Base-by-base conservation (phyloP, 23 tunicate species). In the Halocynthia aurantium region DNA sequence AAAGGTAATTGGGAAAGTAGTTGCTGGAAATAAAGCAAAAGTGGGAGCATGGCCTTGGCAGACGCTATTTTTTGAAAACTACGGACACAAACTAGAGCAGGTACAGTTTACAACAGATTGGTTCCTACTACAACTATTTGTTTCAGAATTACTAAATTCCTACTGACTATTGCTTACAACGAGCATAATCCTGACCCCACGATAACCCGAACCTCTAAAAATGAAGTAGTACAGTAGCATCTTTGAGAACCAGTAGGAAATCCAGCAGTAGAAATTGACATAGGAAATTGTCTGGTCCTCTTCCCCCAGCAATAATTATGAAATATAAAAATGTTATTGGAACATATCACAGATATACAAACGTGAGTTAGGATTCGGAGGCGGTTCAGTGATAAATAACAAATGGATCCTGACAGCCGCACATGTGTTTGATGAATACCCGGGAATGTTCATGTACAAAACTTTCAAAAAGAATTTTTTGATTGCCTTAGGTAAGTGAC, bases 11-110 rank as follows among this genome's bases (percentile, higher is more conserved):
- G 64, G 64, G 2, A 74, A 74, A 56, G 78, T 74, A 54, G 56
- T 74, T 13, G 78, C 55, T 19, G 78, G 78, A 8, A 74, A 62
- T 8, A 53, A 74, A 8, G 78, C 78, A 53, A 56, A 74, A 74
- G 62, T 13, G 13, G 78, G 78, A 20, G 78, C 63, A 8, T 74
- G 78, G 78, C 78, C 78, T 4, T 74, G 78, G 78, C 78, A 74
- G 56, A 50, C 78, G 13, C 22, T 74, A 53, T 7, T 74, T 8
- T 52, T 74, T 18, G 64, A 74, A 8, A 74, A 74, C 4, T 11
- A 51, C 13, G 78, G 56, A 7, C 56, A 74, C 57, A 8, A 8
- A 19, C 8, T 74, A 8, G 56, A 74, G 8, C 78, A 74, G 78
- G 78, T 54, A 56, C 44, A 31, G 44, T 31, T 31, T 31, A 31